Percentiles rank a stretch among this genome's conserved stretches.
phyloP scores from a whole-genome alignment of 2,888 invertebrate genomes.

The Harpalus rubripes region DNA sequence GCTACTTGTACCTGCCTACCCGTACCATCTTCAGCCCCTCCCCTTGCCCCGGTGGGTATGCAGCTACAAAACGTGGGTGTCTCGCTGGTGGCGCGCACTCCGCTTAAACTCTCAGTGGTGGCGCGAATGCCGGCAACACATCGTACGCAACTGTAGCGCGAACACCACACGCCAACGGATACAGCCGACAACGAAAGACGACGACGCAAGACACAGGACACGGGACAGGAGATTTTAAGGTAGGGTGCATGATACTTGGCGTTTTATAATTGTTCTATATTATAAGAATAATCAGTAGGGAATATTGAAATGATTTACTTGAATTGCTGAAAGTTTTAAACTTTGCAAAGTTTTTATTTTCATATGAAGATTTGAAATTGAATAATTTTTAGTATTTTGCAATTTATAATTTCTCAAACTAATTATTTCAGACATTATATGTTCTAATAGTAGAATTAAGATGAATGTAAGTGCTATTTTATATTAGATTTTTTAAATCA shows the following conservation, averaged over 20 bases:
- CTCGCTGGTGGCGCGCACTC: slow-evolving; percentile 30
- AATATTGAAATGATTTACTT: too few relatives aligned
- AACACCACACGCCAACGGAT: background rate
- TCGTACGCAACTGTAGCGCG: slow-evolving; percentile 25
- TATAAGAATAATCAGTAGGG: too few relatives aligned
- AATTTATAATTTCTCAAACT: too few relatives aligned
- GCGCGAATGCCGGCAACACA: slow-evolving; percentile 48
- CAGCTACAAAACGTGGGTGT: slow-evolving; percentile 37
- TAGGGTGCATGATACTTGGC: background rate
- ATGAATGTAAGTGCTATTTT: too few relatives aligned
- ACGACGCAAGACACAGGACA: background rate
- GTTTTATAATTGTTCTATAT: too few relatives aligned
- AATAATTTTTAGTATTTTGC: too few relatives aligned
- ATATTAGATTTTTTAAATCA: too few relatives aligned
- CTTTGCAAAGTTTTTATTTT: background rate
- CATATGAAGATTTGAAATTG: too few relatives aligned
- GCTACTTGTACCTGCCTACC: background rate
- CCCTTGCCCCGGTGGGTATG: background rate
- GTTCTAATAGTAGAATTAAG: too few relatives aligned
- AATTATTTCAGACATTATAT: too few relatives aligned
- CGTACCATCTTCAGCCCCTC: too few relatives aligned
- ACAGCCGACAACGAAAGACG: background rate
- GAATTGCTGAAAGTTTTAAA: background rate
- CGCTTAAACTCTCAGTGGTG: slow-evolving; percentile 2
- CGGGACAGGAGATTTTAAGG: background rate